A percentile compares a stretch with the other conserved stretches of the same genome.
Conservation (phyloP, 2,888 invertebrate genomes). For the Pandemis heparana region DNA sequence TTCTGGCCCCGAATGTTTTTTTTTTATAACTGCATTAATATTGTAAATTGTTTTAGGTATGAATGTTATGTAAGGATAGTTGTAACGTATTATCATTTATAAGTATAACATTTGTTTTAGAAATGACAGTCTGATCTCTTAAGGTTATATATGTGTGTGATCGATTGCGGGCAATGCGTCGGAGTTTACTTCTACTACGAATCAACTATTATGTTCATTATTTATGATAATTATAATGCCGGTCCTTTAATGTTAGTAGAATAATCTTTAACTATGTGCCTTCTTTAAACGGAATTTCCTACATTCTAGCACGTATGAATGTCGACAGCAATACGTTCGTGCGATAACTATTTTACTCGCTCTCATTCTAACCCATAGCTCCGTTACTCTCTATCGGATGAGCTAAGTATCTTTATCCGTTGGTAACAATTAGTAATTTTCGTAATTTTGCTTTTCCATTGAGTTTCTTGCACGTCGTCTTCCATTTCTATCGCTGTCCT, state of each 20-base stretch:
- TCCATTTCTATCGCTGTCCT: neutral
- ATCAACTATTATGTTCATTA: neutral
- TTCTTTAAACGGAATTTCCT: neutral
- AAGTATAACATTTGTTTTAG: constrained; percentile 79
- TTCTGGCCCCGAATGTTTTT: constrained; percentile 58
- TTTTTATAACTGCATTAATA: constrained; percentile 67
- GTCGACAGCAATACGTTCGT: too few relatives aligned
- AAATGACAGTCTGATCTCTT: constrained; percentile 84
- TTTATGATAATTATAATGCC: neutral
- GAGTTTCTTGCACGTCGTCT: neutral
- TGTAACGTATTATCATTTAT: constrained; percentile 80
- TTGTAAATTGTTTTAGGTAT: constrained; percentile 82
- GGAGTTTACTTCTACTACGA: constrained; percentile 49
- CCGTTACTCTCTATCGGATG: too few relatives aligned
- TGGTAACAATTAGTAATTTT: neutral
- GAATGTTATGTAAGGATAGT: constrained; percentile 81
- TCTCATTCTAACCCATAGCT: too few relatives aligned
- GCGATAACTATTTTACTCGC: too few relatives aligned
- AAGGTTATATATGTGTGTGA: constrained; percentile 71
- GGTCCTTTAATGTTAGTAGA: too few relatives aligned
- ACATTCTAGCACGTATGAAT: too few relatives aligned
- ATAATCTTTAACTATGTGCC: neutral
- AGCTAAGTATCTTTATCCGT: too few relatives aligned
- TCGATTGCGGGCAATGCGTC: constrained; percentile 58
- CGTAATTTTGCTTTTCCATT: neutral